These are phyloP conservation scores for Holothuria leucospilota DNA, from an alignment of 53 echinoderm and acorn worm genomes.

Conservation along the genomic window DNA sequence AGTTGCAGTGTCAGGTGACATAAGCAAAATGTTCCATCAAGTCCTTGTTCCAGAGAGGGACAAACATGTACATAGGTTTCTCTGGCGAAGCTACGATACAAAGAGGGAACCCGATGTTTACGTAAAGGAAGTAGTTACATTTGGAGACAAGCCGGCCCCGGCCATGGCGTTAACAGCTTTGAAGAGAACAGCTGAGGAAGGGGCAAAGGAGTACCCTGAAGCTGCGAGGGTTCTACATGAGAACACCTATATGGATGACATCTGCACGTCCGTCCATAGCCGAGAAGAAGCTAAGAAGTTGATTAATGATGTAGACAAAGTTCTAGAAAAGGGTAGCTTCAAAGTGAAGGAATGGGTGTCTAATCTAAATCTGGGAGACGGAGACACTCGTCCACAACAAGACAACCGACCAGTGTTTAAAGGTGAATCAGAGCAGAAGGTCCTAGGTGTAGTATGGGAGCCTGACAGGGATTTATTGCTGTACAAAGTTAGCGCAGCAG, in stretches of 20 bases:
- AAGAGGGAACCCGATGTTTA: constrained; percentile 19
- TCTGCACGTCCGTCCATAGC: not conserved
- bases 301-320: no score
- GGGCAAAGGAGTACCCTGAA: not conserved
- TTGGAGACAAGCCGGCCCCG: constrained; percentile 51
- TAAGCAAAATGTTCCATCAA: constrained; percentile 68
- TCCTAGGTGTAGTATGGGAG: no score
- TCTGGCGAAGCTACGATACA: constrained; percentile 45
- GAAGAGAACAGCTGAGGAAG: constrained; percentile 39
- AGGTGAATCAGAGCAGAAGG: no score
- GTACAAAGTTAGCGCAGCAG: no score
- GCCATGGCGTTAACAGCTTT: constrained; percentile 60
- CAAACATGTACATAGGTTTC: constrained; percentile 34
- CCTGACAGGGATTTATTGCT: no score
- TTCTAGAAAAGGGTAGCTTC: not conserved
- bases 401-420: no score
- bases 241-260: not conserved
- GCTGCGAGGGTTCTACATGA: not conserved
- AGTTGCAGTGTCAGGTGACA: constrained; percentile 54
- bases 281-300: no score
- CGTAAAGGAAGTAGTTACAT: constrained; percentile 13
- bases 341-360: no score
- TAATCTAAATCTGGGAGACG: no score
- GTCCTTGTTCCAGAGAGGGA: constrained; percentile 53
- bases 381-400: no score